Conservation (phyloP, 2,113 vertebrate genomes). For the Callipepla californica region DNA sequence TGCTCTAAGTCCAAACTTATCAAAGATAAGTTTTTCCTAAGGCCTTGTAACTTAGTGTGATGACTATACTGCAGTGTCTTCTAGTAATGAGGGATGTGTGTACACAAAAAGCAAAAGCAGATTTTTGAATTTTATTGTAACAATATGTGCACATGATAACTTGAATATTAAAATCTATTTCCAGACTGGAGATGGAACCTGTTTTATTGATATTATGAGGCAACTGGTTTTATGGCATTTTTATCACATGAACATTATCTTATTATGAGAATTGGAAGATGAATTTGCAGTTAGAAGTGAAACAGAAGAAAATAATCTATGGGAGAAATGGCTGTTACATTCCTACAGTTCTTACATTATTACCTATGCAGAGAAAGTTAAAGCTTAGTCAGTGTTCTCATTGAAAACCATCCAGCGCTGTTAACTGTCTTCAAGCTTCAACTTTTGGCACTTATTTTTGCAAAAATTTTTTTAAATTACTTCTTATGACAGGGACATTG, state of each 20-base stretch:
- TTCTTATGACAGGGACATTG: neutral
- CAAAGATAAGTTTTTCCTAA: neutral
- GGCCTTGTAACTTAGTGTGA: neutral
- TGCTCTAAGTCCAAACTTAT: neutral
- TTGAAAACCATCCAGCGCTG: neutral
- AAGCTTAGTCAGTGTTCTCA: neutral
- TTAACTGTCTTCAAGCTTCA: neutral
- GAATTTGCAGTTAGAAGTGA: neutral
- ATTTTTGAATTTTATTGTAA: neutral
- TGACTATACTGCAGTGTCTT: neutral
- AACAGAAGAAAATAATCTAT: neutral
- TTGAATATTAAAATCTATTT: neutral
- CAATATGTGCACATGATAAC: neutral
- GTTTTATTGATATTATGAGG: neutral
- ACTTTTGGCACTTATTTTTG: constrained; percentile 2
- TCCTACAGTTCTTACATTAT: neutral
- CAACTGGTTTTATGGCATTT: neutral
- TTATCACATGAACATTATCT: neutral
- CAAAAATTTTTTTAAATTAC: neutral
- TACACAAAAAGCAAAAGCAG: neutral
- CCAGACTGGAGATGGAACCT: neutral
- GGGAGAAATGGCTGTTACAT: neutral
- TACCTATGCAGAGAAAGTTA: neutral
- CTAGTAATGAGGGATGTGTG: neutral
- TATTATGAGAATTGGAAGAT: neutral